phyloP scores from a whole-genome alignment of 2,113 vertebrate species.

The Hymenochirus boettgeri region DNA sequence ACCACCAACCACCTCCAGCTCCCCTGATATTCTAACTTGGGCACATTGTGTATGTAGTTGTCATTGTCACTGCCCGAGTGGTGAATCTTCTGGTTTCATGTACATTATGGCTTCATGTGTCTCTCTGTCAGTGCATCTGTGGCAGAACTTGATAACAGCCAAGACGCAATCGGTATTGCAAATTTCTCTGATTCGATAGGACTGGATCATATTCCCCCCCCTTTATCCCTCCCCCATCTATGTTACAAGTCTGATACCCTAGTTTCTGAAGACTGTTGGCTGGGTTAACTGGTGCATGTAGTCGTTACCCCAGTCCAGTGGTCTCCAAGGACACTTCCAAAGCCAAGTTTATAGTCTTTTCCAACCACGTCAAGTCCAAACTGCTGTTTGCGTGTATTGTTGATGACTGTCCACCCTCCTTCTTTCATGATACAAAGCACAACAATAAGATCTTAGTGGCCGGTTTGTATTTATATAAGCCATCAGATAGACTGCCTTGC shows the following conservation, averaged over 20 bases:
- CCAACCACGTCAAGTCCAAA: slow-evolving; percentile 74
- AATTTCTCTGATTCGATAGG: slow-evolving; percentile 66
- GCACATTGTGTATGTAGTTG: slow-evolving; percentile 78
- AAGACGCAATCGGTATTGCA: slow-evolving; percentile 71
- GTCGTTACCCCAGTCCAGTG: slow-evolving; percentile 83
- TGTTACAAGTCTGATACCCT: slow-evolving; percentile 74
- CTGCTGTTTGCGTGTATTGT: slow-evolving; percentile 80
- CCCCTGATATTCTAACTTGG: slow-evolving; percentile 69
- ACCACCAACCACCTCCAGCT: slow-evolving; percentile 76
- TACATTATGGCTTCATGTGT: slow-evolving; percentile 82
- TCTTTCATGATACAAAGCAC: slow-evolving; percentile 78
- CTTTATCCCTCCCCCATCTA: slow-evolving; percentile 62
- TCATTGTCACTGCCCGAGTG: slow-evolving; percentile 76
- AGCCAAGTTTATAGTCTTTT: slow-evolving; percentile 79
- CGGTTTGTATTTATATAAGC: slow-evolving; percentile 75
- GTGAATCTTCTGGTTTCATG: slow-evolving; percentile 83
- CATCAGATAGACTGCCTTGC: slow-evolving; percentile 65
- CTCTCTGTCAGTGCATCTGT: slow-evolving; percentile 71
- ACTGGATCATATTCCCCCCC: slow-evolving; percentile 69
- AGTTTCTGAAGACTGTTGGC: slow-evolving; percentile 61
- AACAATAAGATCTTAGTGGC: slow-evolving; percentile 60
- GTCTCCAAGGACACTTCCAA: slow-evolving; percentile 69
- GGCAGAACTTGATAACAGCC: slow-evolving; percentile 73
- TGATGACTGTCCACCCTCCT: slow-evolving; percentile 83
- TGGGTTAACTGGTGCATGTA: slow-evolving; percentile 68